Conservation (phyloP, 2,113 vertebrate genomes). For the Mormyrus iriodes region DNA sequence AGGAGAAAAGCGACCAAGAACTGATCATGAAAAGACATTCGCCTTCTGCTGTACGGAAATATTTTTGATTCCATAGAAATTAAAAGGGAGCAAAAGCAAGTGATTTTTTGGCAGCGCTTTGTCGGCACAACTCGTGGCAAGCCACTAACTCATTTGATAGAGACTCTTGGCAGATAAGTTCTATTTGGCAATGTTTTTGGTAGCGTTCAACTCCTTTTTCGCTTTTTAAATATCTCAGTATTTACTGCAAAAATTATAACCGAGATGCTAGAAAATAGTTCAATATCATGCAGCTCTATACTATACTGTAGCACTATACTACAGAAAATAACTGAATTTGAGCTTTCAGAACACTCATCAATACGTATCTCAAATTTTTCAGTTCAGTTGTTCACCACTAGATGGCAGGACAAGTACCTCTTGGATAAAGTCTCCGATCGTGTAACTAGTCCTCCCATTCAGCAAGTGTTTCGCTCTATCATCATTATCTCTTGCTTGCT, state of each 20-base stretch:
- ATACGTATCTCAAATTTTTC: neutral
- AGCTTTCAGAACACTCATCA: neutral
- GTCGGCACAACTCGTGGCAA: no score
- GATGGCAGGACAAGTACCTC: constrained; percentile 40
- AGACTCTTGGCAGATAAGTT: neutral
- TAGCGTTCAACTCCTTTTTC: neutral
- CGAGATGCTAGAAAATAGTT: neutral
- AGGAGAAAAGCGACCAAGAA: no score
- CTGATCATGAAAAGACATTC: no score
- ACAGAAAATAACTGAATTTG: neutral
- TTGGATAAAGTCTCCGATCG: neutral
- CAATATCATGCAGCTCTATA: neutral
- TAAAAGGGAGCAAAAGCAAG: no score
- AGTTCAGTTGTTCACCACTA: constrained; percentile 42
- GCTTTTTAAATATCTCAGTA: neutral
- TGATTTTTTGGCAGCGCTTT: no score
- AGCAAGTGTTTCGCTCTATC: neutral
- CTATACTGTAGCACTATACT: neutral
- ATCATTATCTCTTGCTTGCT: neutral
- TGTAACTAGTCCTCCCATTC: constrained; percentile 5
- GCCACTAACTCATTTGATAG: no score
- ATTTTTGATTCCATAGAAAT: no score
- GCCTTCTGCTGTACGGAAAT: no score
- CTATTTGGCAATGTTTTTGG: neutral
- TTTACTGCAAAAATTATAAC: neutral